A percentile compares a stretch with the other conserved stretches of the same genome.
phyloP scores from a whole-genome alignment of 2,113 vertebrate species.

The Origma solitaria region DNA sequence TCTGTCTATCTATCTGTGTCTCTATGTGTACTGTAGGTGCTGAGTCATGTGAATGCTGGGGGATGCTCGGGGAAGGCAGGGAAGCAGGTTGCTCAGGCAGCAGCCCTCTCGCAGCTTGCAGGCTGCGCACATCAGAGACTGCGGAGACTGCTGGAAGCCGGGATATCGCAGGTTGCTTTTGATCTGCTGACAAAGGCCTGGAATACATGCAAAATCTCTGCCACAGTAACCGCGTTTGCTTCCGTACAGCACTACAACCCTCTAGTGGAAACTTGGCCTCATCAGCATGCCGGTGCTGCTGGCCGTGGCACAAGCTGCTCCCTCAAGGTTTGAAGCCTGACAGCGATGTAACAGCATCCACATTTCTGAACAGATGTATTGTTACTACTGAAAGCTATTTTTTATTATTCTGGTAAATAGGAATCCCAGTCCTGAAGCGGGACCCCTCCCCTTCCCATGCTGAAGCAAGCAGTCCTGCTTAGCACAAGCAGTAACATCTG shows the following conservation, averaged over 20 bases:
- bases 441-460: neutral
- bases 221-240: neutral
- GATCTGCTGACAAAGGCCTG: constrained; percentile 43
- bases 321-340: neutral
- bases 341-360: neutral
- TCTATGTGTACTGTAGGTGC: neutral
- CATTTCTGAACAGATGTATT: neutral
- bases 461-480: neutral
- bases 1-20: neutral
- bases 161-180: neutral
- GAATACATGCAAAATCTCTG: neutral
- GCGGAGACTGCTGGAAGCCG: neutral
- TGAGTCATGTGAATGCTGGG: neutral
- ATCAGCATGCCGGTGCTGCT: rapidly evolving
- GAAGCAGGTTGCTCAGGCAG: neutral
- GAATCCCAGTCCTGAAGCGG: neutral
- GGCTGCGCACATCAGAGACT: constrained; percentile 10
- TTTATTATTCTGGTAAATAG: neutral
- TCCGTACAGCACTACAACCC: constrained; percentile 48
- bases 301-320: rapidly evolving
- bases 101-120: neutral
- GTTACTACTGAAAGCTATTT: neutral
- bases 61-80: neutral
- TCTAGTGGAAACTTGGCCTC: constrained; percentile 6
- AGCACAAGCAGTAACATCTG: neutral